Evolutionary conservation across 2,888 invertebrate genomes (phyloP).

Genomic region (Hybos culiciformis): DNA sequence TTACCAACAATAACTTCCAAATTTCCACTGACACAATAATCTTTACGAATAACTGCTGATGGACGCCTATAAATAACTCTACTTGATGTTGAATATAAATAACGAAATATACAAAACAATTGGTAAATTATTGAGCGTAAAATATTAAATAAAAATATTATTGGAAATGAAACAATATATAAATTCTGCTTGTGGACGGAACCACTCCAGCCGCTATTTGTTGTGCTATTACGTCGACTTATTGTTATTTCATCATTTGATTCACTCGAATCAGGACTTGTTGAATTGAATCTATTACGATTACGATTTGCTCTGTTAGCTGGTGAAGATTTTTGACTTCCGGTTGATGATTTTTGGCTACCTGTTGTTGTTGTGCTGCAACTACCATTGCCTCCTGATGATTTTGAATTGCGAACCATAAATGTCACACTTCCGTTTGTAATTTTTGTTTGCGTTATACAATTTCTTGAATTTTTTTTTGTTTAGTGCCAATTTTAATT

Average conservation of each 20-base stretch:
- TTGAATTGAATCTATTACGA: too few relatives aligned
- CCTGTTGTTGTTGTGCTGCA: slow-evolving; percentile 24
- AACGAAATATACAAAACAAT: slow-evolving; percentile 73
- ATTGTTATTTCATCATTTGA: slow-evolving; percentile 5
- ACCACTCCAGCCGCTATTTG: slow-evolving; percentile 31
- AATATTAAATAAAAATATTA: slow-evolving; percentile 74
- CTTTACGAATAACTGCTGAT: slow-evolving; percentile 34
- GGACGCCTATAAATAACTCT: slow-evolving; percentile 57
- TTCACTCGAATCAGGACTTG: neutral
- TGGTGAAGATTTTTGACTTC: too few relatives aligned
- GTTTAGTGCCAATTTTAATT: neutral
- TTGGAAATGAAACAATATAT: slow-evolving; percentile 76
- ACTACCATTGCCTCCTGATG: slow-evolving; percentile 28
- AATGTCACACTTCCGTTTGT: too few relatives aligned
- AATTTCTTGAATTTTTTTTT: neutral
- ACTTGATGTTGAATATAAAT: slow-evolving; percentile 68
- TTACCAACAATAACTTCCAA: slow-evolving; percentile 45
- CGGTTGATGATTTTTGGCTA: slow-evolving; percentile 24
- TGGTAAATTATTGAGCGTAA: slow-evolving; percentile 71
- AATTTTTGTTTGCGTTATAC: too few relatives aligned
- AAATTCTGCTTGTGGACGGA: slow-evolving; percentile 80
- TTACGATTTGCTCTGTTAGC: slow-evolving; percentile 30
- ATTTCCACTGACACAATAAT: slow-evolving; percentile 38
- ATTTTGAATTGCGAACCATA: slow-evolving; percentile 36
- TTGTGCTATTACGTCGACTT: neutral